A percentile compares a stretch with the other conserved stretches of the same genome.
phyloP scores from a whole-genome alignment of 2,113 vertebrate species.

The Zeus faber region DNA sequence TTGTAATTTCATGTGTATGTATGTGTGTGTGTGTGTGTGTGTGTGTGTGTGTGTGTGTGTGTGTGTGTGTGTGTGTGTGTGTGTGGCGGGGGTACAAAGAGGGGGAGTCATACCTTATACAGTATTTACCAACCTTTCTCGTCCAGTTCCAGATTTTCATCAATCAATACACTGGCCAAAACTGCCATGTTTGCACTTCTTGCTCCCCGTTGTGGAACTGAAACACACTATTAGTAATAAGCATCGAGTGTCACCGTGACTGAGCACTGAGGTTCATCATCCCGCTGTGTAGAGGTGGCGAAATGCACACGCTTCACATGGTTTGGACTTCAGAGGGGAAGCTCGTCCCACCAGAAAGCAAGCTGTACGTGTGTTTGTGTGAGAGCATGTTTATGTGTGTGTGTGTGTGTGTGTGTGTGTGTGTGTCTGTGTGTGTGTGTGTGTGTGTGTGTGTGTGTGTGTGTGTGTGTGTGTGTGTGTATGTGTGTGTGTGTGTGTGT shows the following conservation, averaged over 20 bases:
- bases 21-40: slow-evolving; percentile 38
- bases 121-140: too few relatives aligned
- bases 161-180: too few relatives aligned
- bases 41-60: slow-evolving; percentile 22
- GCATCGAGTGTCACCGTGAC: too few relatives aligned
- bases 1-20: not conserved
- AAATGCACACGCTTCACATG: too few relatives aligned
- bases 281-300: too few relatives aligned
- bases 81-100: too few relatives aligned
- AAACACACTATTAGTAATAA: slow-evolving; percentile 70
- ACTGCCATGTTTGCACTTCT: slow-evolving; percentile 61
- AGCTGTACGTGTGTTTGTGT: slow-evolving; percentile 27
- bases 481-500: slow-evolving; percentile 2
- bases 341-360: too few relatives aligned
- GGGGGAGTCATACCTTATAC: too few relatives aligned
- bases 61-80: slow-evolving; percentile 1
- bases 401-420: slow-evolving; percentile 22
- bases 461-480: slow-evolving; percentile 5
- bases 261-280: too few relatives aligned
- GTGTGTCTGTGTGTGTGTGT: slow-evolving; percentile 19
- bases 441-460: slow-evolving; percentile 14
- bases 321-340: too few relatives aligned
- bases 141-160: slow-evolving; percentile 35
- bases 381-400: slow-evolving; percentile 9
- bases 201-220: slow-evolving; percentile 56